Conservation (phyloP, 2,888 invertebrate genomes). For the Sinhomidia bicolor region DNA sequence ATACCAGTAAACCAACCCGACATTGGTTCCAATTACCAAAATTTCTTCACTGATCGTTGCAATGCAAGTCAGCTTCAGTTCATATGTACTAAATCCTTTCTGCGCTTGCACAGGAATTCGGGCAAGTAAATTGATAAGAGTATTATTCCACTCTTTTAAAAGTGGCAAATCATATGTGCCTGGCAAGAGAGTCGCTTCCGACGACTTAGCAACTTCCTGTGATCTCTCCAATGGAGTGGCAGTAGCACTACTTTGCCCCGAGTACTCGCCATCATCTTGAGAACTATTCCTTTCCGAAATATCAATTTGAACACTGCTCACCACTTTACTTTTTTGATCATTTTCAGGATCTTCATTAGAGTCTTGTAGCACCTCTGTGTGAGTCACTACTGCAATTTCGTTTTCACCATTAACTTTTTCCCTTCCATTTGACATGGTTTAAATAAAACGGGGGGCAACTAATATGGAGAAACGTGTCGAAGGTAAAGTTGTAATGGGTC, state of each 20-base stretch:
- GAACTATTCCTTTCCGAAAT: slow-evolving; percentile 6
- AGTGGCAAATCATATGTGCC: neutral
- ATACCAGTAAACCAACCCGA: slow-evolving; percentile 93
- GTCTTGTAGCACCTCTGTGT: slow-evolving; percentile 20
- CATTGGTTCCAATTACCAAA: slow-evolving; percentile 92
- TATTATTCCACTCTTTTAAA: slow-evolving; percentile 89
- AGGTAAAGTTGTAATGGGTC: neutral
- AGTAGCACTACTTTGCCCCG: slow-evolving; percentile 35
- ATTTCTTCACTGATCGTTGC: slow-evolving; percentile 89
- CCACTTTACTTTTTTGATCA: neutral
- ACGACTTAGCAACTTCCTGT: slow-evolving; percentile 14
- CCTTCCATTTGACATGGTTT: slow-evolving; percentile 55
- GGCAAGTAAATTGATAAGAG: slow-evolving; percentile 88
- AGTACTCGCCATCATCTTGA: slow-evolving; percentile 15
- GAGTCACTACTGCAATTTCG: neutral
- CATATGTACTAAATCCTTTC: slow-evolving; percentile 89
- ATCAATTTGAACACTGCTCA: slow-evolving; percentile 20
- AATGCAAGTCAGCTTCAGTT: slow-evolving; percentile 90
- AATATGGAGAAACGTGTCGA: neutral
- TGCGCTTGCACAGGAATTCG: slow-evolving; percentile 89
- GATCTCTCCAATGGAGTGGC: slow-evolving; percentile 56
- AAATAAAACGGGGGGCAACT: neutral
- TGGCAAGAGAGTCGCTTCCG: neutral
- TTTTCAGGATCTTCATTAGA: slow-evolving; percentile 21
- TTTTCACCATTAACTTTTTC: neutral